Base-by-base conservation (phyloP, 2,113 vertebrate genomes). In the Strix aluco region DNA sequence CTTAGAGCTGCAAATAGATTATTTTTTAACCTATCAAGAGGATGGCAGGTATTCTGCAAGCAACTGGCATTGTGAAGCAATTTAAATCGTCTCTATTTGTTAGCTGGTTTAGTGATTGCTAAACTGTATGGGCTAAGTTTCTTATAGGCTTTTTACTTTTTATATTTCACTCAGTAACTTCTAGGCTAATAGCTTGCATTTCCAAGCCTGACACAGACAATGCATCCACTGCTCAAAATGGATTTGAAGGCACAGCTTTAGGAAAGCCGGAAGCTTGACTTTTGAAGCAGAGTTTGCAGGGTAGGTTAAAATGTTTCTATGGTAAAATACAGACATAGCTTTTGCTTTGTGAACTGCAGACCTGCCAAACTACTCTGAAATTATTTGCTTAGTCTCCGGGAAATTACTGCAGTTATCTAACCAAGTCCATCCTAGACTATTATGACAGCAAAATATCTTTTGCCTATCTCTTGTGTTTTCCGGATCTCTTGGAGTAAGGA, bases 1-100 rank as follows among this genome's bases (percentile, higher is more conserved):
- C 95, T 97, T 79, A 95, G 78, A 96, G 84, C 93, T 96, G 79
- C 78, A 98, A 97, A 97, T 93, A 92, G 95, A 96, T 96, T 96
- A 94, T 92, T 90, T 93, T 97, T 97, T 97, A 95, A 93, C 92
- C 92, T 95, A 81, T 96, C 94, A 84, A 69, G 86, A 86, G 84
- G 59, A 92, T 84, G 81, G 72, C 73, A 95, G 84, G 81, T 85
- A 73, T 90, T 93, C 88, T 91, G 74, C 63, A 95, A 92, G 92
- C 67, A 90, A 44, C 74, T 83, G 65, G 69, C 84, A 71, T 67
- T 88, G 84, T 84, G 88, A 79, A 92, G 47, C 66, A 73, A 93
- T 92, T 97, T 92, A 88, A 95, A 79, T 93, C 1, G 0, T 71
- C 62, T 83, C 69, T 40, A 55, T 88, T 90, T 94, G 81, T 86